Evolutionary conservation across 2,888 invertebrate species (phyloP).

Genomic region (Nomada fucata): DNA sequence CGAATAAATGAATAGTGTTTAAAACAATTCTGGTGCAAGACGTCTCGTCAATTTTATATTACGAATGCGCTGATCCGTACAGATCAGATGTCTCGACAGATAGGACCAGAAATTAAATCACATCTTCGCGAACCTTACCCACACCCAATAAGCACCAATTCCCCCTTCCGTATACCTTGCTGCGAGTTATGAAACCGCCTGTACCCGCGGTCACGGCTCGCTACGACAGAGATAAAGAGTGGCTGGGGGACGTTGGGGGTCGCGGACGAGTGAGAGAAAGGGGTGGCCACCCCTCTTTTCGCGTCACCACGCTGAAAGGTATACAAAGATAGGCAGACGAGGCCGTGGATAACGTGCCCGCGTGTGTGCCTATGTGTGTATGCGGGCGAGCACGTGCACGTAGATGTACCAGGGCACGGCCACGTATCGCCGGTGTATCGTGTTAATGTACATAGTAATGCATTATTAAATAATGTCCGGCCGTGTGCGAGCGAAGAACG

Average conservation of each 20-base stretch:
- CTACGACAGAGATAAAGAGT: conserved; percentile 54
- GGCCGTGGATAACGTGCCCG: conserved; percentile 9
- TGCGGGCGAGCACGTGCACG: conserved; percentile 22
- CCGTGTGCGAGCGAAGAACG: conserved; percentile 69
- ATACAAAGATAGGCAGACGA: conserved; percentile 66
- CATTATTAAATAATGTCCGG: conserved; percentile 75
- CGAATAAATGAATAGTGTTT: no score
- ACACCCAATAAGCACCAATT: no score
- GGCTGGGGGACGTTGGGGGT: conserved; percentile 23
- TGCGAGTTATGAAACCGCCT: conserved; percentile 42
- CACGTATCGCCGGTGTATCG: conserved; percentile 69
- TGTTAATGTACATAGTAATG: conserved; percentile 74
- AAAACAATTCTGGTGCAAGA: no score
- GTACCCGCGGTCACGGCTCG: conserved; percentile 34
- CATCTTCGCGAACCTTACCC: no score
- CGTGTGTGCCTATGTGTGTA: conserved; percentile 22
- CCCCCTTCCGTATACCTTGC: no score
- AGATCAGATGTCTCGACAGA: no score
- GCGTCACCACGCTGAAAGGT: conserved; percentile 77
- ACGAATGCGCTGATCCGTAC: no score
- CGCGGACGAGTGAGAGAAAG: conserved; percentile 53
- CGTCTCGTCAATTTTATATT: no score
- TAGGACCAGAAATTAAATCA: no score
- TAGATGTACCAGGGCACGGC: conserved; percentile 57
- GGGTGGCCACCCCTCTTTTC: conserved; percentile 69